These are phyloP conservation scores for Thymelicus sylvestris DNA, from an alignment of 2,888 invertebrate species.

Conservation along the genomic window DNA sequence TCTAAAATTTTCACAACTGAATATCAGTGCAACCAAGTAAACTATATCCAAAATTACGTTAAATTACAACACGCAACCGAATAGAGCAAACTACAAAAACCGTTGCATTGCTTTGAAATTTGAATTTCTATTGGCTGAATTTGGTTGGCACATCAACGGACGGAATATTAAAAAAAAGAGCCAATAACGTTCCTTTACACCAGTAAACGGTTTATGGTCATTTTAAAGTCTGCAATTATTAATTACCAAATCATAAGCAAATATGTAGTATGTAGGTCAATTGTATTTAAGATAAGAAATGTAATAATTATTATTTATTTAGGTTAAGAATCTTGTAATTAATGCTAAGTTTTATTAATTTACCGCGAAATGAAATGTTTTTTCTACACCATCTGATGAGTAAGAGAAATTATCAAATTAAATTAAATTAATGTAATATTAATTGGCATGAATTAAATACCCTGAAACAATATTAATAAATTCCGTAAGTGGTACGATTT, in stretches of 20 bases:
- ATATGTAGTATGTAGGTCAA: too few species aligned
- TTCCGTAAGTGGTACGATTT: too few species aligned
- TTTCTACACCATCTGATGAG: background rate
- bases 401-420: background rate
- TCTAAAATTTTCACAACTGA: slow-evolving; percentile 56
- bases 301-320: too few species aligned
- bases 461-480: too few species aligned
- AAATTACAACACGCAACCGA: slow-evolving; percentile 70
- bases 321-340: too few species aligned
- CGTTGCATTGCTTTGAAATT: slow-evolving; percentile 71
- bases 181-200: slow-evolving; percentile 6
- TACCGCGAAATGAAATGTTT: background rate
- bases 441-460: too few species aligned
- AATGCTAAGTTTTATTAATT: background rate
- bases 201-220: background rate
- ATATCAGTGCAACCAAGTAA: slow-evolving; percentile 54
- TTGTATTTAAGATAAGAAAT: too few species aligned
- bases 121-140: slow-evolving; percentile 61
- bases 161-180: slow-evolving; percentile 56
- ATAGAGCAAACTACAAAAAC: slow-evolving; percentile 76
- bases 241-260: background rate
- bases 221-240: too few species aligned
- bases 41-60: slow-evolving; percentile 63
- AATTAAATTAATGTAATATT: too few species aligned
- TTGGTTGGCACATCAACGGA: slow-evolving; percentile 44